Evolutionary conservation across 2,888 invertebrate genomes (phyloP), one percentile per base, ranked within the genome.

Genomic region (Morpho achilles): DNA sequence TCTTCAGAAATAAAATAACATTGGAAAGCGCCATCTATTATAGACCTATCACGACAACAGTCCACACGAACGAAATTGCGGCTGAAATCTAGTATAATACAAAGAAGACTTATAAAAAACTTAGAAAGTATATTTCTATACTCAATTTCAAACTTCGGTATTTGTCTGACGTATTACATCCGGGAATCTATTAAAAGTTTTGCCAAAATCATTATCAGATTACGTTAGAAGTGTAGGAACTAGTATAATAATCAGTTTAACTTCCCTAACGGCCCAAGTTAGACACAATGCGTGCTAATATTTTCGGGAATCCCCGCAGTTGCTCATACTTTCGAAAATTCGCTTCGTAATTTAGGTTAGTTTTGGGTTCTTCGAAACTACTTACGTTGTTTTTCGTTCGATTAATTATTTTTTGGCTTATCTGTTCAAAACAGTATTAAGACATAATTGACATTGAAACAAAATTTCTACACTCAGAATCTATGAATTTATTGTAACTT

Each of bases 171-270:
- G 53, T 60, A 62, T 50, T 54, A 51, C 54, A 16, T 39, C 40
- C 49, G 60, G 53, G 42, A 46, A 64, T 61, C 76, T 68, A 80
- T 79, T 77, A 77, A 76, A 82, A 84, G 69, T 32, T 81, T 80
- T 63, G 60, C 56, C 70, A 65, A 73, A 79, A 74, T 70, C 71
- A 73, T 69, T 76, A 76, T 76, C 67, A 70, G 64, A 70, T 67
- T 63, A 58, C 59, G 67, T 67, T 68, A 69, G 67, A 60, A 58
- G 53, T 61, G 61, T 59, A 63, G 64, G 58, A 70, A 67, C 68
- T 64, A 68, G 60, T 63, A 62, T 62, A 69, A 67, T 67, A 67
- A 67, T 63, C 59, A 63, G 64, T 55, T 59, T 59, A 65, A 67
- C 59, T 69, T 62, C 49, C 49, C 53, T 66, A 68, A 69, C 66